phyloP scores from a whole-genome alignment of 2,797 vertebrate genomes.

The Myotis findleyi region DNA sequence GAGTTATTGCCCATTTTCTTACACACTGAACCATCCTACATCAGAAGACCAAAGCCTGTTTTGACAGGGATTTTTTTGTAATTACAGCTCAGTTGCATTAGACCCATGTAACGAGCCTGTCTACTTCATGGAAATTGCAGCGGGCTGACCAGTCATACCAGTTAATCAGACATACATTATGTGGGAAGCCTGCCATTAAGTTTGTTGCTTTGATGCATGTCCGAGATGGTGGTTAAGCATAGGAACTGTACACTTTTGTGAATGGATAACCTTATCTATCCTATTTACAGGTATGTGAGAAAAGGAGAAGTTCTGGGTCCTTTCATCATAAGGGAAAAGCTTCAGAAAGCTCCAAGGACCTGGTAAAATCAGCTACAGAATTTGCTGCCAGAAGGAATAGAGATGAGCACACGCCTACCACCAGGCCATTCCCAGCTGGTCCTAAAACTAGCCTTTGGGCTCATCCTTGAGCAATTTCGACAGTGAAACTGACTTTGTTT shows the following conservation, averaged over 20 bases:
- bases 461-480: slow-evolving; percentile 69
- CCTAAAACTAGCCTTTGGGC: slow-evolving; percentile 55
- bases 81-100: slow-evolving; percentile 19
- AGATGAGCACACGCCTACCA: background rate
- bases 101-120: background rate
- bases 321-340: slow-evolving; percentile 11
- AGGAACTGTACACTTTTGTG: background rate
- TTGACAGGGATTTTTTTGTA: slow-evolving; percentile 44
- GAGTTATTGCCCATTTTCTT: background rate
- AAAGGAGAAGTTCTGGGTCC: slow-evolving; percentile 3
- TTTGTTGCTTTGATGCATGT: slow-evolving; percentile 45
- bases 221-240: background rate
- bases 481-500: slow-evolving; percentile 58
- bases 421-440: background rate
- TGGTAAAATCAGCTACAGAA: slow-evolving; percentile 32
- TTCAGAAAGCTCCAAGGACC: slow-evolving; percentile 28
- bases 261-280: slow-evolving; percentile 11
- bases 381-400: slow-evolving; percentile 65
- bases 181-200: slow-evolving; percentile 8
- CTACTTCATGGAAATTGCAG: slow-evolving; percentile 9
- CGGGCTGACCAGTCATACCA: background rate
- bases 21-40: background rate
- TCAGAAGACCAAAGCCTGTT: slow-evolving; percentile 59
- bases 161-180: background rate
- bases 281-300: slow-evolving; percentile 87